phyloP scores from a whole-genome alignment of 2,113 vertebrate species.

The Aramus guarauna region DNA sequence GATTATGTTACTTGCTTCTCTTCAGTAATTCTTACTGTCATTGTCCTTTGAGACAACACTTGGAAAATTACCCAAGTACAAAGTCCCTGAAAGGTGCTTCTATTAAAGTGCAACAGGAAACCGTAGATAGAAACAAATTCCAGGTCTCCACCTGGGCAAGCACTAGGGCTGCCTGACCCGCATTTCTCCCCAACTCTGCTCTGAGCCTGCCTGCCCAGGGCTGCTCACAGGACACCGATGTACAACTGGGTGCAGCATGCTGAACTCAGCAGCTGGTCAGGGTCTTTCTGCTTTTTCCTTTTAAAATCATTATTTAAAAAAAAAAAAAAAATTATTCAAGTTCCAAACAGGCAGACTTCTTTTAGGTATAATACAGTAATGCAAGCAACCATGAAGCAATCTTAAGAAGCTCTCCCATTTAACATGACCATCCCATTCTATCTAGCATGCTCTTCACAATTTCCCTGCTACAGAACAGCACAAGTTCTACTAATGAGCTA shows the following conservation, averaged over 20 bases:
- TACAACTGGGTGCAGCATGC: rapidly evolving
- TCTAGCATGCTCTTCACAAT: background rate
- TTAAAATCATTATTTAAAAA: background rate
- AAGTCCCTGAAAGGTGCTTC: background rate
- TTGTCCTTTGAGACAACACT: background rate
- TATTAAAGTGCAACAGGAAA: background rate
- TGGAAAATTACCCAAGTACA: background rate
- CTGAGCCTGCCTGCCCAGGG: background rate
- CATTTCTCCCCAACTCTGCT: background rate
- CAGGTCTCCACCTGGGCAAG: background rate
- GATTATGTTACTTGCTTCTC: background rate
- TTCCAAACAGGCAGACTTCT: background rate
- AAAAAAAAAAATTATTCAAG: background rate
- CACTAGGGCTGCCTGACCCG: rapidly evolving
- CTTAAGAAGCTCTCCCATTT: background rate
- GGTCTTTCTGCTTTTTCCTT: background rate
- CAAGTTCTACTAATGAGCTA: background rate
- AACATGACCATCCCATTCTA: background rate
- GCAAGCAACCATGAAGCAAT: background rate
- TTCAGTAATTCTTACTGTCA: background rate
- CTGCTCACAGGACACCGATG: rapidly evolving
- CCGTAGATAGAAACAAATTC: background rate
- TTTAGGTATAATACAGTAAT: background rate
- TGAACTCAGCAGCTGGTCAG: rapidly evolving
- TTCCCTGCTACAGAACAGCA: background rate